Percentiles rank a stretch among this genome's conserved stretches.
Evolutionary conservation across 2,113 vertebrate species (phyloP).

Genomic region (Protobothrops mucrosquamatus): DNA sequence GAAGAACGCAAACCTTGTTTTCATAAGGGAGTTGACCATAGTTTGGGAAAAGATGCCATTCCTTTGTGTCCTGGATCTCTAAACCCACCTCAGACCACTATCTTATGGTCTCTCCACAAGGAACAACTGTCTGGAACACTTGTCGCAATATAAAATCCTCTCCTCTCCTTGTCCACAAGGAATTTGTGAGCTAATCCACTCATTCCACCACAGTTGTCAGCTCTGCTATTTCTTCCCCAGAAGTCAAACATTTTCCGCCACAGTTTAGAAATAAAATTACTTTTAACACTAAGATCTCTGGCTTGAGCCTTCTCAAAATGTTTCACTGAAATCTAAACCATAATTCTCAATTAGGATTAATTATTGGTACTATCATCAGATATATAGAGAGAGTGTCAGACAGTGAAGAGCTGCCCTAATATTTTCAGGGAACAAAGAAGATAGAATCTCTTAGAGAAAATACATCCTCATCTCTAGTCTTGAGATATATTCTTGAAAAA

Average conservation of each 20-base stretch:
- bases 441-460: background rate
- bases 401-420: background rate
- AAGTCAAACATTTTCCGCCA: background rate
- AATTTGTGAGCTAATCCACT: too few relatives aligned
- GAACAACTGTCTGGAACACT: too few relatives aligned
- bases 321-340: background rate
- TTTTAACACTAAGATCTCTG: background rate
- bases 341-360: background rate
- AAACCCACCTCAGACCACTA: too few relatives aligned
- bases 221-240: too few relatives aligned
- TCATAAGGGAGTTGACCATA: too few relatives aligned
- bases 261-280: background rate
- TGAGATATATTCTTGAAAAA: background rate
- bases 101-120: too few relatives aligned
- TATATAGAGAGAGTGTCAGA: background rate
- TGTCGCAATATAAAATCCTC: too few relatives aligned
- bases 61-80: too few relatives aligned
- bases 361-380: background rate
- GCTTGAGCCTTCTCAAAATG: background rate
- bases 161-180: too few relatives aligned
- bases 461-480: background rate
- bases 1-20: too few relatives aligned
- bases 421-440: background rate
- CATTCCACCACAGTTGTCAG: too few relatives aligned
- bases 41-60: too few relatives aligned